phyloP scores from a whole-genome alignment of 2,888 invertebrate genomes.

The Anticlea derivata region DNA sequence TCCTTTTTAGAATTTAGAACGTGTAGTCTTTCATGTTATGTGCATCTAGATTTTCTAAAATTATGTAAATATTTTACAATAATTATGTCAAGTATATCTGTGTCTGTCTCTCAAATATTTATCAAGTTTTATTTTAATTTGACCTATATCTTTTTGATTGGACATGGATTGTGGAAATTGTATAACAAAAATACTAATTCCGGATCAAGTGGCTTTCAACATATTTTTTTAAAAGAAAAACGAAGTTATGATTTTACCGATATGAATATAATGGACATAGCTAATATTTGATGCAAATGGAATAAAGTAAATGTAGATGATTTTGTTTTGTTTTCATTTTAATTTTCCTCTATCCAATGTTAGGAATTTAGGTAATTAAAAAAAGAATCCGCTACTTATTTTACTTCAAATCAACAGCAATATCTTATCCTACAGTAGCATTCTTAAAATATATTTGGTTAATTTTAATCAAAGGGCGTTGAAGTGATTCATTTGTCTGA shows the following conservation, averaged over 20 bases:
- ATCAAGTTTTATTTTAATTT: not conserved
- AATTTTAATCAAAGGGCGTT: too few species aligned
- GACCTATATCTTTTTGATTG: not conserved
- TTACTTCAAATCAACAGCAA: too few species aligned
- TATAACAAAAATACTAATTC: too few species aligned
- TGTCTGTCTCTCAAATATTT: not conserved
- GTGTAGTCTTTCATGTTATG: conserved; percentile 34
- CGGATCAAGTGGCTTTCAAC: too few species aligned
- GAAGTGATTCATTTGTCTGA: too few species aligned
- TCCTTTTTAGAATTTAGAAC: conserved; percentile 46
- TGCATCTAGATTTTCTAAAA: conserved; percentile 26
- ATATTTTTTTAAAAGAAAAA: too few species aligned
- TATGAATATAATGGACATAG: conserved; percentile 60
- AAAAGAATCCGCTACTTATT: too few species aligned
- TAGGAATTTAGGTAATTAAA: too few species aligned
- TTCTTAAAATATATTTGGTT: too few species aligned
- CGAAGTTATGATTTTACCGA: conserved; percentile 55
- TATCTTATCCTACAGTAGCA: too few species aligned
- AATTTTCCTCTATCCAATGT: too few species aligned
- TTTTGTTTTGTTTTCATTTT: conserved; percentile 13
- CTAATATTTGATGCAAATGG: conserved; percentile 72
- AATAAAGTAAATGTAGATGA: conserved; percentile 71
- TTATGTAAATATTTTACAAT: conserved; percentile 29
- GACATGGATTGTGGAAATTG: too few species aligned
- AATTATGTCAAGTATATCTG: conserved; percentile 5